Conservation (phyloP, 2,888 invertebrate species). For the Molorchus minor region DNA sequence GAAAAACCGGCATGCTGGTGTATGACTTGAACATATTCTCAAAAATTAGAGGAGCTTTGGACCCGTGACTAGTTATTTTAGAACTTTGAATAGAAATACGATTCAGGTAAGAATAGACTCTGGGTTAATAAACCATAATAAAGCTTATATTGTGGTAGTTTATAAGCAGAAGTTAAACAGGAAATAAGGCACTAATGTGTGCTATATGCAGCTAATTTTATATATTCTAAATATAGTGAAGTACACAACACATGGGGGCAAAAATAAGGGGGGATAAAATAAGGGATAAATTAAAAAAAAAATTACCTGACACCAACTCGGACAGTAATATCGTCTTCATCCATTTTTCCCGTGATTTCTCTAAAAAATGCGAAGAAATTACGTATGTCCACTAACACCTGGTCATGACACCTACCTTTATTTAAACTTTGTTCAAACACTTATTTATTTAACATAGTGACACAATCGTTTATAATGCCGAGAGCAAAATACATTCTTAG, state of each 20-base stretch:
- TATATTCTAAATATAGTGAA: conserved; percentile 32
- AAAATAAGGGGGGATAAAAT: conserved; percentile 10
- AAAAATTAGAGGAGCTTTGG: neutral
- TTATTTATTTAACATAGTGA: conserved; percentile 47
- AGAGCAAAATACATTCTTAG: conserved; percentile 34
- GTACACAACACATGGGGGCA: conserved; percentile 32
- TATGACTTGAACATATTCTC: neutral
- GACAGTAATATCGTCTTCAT: conserved; percentile 73
- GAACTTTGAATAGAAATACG: no score
- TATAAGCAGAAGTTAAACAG: conserved; percentile 30
- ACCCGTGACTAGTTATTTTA: neutral
- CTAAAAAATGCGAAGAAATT: conserved; percentile 44
- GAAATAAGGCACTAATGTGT: conserved; percentile 31
- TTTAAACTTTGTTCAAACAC: conserved; percentile 46
- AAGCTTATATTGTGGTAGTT: conserved; percentile 25
- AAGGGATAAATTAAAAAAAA: conserved; percentile 22
- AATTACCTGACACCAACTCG: conserved; percentile 75
- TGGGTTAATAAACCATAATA: conserved; percentile 16
- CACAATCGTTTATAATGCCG: conserved; percentile 39
- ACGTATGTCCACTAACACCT: conserved; percentile 46
- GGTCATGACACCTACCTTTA: conserved; percentile 53
- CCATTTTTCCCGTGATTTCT: conserved; percentile 60
- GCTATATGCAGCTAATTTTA: conserved; percentile 37
- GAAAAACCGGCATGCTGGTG: neutral
- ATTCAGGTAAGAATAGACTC: conserved; percentile 11